A percentile compares a stretch with the other conserved stretches of the same genome.
phyloP scores from a whole-genome alignment of 1,140 invertebrate genomes.

The Eriocheir sinensis region DNA sequence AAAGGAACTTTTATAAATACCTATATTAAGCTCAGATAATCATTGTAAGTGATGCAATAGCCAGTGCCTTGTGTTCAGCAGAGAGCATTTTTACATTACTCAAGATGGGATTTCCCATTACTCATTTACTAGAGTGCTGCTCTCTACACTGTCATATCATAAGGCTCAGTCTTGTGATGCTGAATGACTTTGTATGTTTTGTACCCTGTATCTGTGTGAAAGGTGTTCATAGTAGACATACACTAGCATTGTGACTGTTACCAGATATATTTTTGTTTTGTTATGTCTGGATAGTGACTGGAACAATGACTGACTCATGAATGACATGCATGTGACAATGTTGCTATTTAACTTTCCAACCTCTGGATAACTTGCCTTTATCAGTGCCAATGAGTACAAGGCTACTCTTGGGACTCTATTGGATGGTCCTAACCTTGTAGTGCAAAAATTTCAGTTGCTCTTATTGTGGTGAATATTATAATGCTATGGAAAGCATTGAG shows the following conservation, averaged over 20 bases:
- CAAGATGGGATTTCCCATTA: neutral
- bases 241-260: neutral
- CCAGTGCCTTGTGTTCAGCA: neutral
- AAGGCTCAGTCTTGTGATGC: neutral
- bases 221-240: neutral
- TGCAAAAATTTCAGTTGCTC: neutral
- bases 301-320: neutral
- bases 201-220: neutral
- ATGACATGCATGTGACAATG: neutral
- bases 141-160: neutral
- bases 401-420: neutral
- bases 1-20: neutral
- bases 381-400: neutral
- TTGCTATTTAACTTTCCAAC: neutral
- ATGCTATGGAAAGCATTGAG: conserved; percentile 16
- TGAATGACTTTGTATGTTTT: neutral
- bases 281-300: too few species aligned
- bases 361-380: neutral
- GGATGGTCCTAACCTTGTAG: conserved; percentile 45
- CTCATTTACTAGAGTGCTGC: neutral
- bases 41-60: conserved; percentile 15
- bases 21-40: neutral
- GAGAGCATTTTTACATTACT: neutral
- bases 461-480: neutral
- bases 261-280: neutral